Evolutionary conservation across 2,113 vertebrate genomes (phyloP).

Genomic region (Leptobrachium leishanense): DNA sequence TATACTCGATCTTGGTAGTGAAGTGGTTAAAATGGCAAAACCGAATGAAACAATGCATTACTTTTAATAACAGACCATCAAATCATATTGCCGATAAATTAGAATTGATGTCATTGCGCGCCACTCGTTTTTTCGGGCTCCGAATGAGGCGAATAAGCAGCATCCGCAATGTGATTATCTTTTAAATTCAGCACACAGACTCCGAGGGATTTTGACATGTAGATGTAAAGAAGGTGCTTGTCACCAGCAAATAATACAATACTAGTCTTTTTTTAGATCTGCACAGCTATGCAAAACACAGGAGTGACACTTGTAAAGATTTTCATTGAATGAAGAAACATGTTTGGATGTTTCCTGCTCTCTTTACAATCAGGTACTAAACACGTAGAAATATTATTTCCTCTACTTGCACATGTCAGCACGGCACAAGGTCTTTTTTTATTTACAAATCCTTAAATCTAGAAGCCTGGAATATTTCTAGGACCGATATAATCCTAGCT

Average conservation of each 20-base stretch:
- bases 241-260: slow-evolving; percentile 22
- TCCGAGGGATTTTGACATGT: neutral
- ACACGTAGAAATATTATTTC: slow-evolving; percentile 12
- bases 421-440: slow-evolving; percentile 15
- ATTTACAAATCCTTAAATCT: neutral
- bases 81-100: no score
- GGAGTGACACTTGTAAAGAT: slow-evolving; percentile 14
- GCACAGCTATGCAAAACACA: slow-evolving; percentile 25
- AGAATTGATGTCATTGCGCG: no score
- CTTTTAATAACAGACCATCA: no score
- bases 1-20: no score
- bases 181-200: neutral
- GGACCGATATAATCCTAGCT: neutral
- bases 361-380: slow-evolving; percentile 14
- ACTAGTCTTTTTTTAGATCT: slow-evolving; percentile 23
- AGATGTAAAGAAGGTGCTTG: slow-evolving; percentile 32
- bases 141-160: no score
- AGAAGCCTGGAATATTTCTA: neutral
- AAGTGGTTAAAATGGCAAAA: no score
- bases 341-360: neutral
- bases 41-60: no score
- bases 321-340: slow-evolving; percentile 27
- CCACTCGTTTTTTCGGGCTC: no score
- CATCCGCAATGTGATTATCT: no score
- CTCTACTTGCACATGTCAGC: slow-evolving; percentile 13